Base-by-base conservation (phyloP, 2,113 vertebrate species). In the Hippocampus guttulatus region DNA sequence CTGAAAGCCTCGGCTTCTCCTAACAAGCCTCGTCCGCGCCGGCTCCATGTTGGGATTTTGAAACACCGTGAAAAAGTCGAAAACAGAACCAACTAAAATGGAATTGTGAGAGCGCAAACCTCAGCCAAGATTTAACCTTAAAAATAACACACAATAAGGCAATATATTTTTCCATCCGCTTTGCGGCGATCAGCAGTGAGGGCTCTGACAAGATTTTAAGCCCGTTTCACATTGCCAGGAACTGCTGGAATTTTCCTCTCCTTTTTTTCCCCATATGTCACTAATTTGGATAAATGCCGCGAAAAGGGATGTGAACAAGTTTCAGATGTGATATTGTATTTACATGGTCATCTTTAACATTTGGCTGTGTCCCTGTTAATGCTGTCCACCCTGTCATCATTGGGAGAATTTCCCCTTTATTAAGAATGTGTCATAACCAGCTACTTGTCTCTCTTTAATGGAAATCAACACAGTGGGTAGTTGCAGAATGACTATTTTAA, bases 1-100 rank as follows among this genome's bases (percentile, higher is more conserved):
- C 80, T 79, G 75, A 84, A 85, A 90, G 83, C 79, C 67, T 38
- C 30, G 0, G 57, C 69, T 63, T 61, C 20, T 69, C 65, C 77
- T 76, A 58, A 69, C 75, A 82, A 80, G 67, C 70, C 78, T 64
- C 70, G 61, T 54, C 81, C 76, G 64, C 78, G 80, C 27, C 7
- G 14, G 23, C 27, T 58, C 23, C 25, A 61, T 2, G 7, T 33
- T 15, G 4, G 23, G 3, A 58, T 11, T 51, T 55, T 23, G 21
- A 9, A 55, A n/a, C 21, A 5, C 18, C 14, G 0, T 51, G 49
- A 3, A 14, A 45, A 18, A 5, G 47, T 16, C 15, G 5, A 51
- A 23, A 55, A 55, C 52, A 21, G 20, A 51, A 51, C 18, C 49
- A 55, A 55, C 52, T 2, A n/a, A 10, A 55, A n/a, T 55, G 52